Percentiles rank a stretch among this genome's conserved stretches.
Conservation (phyloP, 1,140 invertebrate species). For the Brachionus manjavacas region DNA sequence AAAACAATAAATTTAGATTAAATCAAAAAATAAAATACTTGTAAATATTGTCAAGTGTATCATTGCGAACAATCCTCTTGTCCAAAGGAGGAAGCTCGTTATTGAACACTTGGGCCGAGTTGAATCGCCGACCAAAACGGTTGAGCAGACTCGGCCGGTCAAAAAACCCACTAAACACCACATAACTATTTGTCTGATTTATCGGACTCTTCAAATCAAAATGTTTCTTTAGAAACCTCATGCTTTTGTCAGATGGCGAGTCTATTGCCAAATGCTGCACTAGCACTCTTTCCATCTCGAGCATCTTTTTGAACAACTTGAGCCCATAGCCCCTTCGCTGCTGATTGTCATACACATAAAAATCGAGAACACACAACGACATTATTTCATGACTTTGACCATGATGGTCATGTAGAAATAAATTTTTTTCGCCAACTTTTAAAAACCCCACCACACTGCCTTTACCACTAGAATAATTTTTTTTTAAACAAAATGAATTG, state of each 20-base stretch:
- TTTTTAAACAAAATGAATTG: background rate
- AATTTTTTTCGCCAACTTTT: conserved; percentile 54
- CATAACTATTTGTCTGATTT: conserved; percentile 80
- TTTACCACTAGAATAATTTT: conserved; percentile 46
- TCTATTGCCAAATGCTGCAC: conserved; percentile 66
- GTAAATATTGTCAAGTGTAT: background rate
- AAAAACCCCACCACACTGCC: conserved; percentile 52
- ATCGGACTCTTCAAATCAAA: conserved; percentile 69
- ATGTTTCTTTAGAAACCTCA: conserved; percentile 76
- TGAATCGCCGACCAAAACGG: background rate
- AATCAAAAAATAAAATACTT: no score
- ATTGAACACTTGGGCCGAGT: background rate
- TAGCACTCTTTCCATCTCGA: conserved; percentile 47
- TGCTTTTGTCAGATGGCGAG: conserved; percentile 77
- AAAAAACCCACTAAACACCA: conserved; percentile 78
- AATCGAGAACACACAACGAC: conserved; percentile 57
- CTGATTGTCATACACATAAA: conserved; percentile 56
- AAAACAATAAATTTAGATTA: background rate
- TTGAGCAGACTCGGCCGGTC: conserved; percentile 48
- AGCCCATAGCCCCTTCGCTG: conserved; percentile 56
- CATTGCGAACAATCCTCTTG: background rate
- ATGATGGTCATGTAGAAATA: conserved; percentile 55
- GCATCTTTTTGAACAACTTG: conserved; percentile 55
- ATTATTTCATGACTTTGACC: conserved; percentile 52
- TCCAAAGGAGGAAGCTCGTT: background rate